A percentile compares a stretch with the other conserved stretches of the same genome.
These are phyloP conservation scores for Leptodactylus fallax DNA, from an alignment of 2,797 vertebrate genomes.

Conservation along the genomic window DNA sequence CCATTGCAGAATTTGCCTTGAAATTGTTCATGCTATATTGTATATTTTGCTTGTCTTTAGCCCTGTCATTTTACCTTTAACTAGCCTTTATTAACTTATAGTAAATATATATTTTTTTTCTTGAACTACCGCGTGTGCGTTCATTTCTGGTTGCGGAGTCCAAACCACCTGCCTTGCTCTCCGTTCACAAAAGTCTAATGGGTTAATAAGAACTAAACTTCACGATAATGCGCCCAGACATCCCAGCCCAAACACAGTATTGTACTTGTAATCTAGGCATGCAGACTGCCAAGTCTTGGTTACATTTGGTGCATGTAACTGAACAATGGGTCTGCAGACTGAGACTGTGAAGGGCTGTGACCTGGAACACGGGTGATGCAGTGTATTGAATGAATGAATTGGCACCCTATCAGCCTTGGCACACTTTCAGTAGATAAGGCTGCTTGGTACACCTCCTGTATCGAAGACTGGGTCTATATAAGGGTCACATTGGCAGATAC, in stretches of 20 bases:
- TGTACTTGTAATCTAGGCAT: neutral
- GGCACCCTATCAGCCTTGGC: constrained; percentile 31
- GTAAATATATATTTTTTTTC: too few species aligned
- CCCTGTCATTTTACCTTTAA: too few species aligned
- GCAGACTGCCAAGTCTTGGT: neutral
- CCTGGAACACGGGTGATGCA: neutral
- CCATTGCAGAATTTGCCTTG: too few species aligned
- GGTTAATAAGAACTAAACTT: neutral
- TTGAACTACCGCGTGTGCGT: too few species aligned
- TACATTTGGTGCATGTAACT: neutral
- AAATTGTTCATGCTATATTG: too few species aligned
- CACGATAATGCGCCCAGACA: neutral
- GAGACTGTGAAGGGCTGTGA: constrained; percentile 14
- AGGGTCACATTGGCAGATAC: constrained; percentile 43
- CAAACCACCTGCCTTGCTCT: too few species aligned
- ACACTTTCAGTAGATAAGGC: constrained; percentile 27
- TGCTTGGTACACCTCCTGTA: neutral
- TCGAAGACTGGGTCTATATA: constrained; percentile 15
- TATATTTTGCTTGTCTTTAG: too few species aligned
- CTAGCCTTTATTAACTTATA: too few species aligned
- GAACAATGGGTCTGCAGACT: neutral
- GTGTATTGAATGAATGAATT: constrained; percentile 30
- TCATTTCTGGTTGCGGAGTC: too few species aligned
- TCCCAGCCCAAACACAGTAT: neutral
- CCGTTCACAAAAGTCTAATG: too few species aligned